phyloP scores from a whole-genome alignment of 35 echinoderm and acorn worm genomes.

The Patiria miniata region DNA sequence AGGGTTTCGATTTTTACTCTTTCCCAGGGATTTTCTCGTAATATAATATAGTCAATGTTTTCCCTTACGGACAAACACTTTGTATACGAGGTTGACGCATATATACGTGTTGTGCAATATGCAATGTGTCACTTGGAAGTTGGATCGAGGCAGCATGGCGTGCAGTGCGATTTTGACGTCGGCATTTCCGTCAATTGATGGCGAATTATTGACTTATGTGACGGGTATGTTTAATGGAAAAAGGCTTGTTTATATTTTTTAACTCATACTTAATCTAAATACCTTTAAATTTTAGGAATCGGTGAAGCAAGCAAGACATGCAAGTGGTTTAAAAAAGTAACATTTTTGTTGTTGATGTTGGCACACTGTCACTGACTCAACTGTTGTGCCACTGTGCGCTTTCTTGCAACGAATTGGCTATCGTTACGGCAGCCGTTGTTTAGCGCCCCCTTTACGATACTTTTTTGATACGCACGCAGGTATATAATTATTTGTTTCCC shows the following conservation, averaged over 20 bases:
- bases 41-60: neutral
- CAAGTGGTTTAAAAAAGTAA: neutral
- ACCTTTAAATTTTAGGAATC: neutral
- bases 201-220: slow-evolving; percentile 70
- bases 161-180: slow-evolving; percentile 64
- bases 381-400: no score
- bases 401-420: no score
- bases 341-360: no score
- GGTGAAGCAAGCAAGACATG: neutral
- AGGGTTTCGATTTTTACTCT: neutral
- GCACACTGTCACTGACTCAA: no score
- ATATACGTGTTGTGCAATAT: neutral
- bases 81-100: neutral
- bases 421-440: no score
- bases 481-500: no score
- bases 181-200: slow-evolving; percentile 67
- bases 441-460: no score
- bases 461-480: no score
- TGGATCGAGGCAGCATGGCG: neutral
- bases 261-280: neutral
- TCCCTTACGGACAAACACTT: neutral
- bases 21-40: neutral
- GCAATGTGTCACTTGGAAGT: no score
- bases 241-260: neutral
- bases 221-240: slow-evolving; percentile 30